Evolutionary conservation across 2,888 invertebrate species (phyloP).

Genomic region (Hyposoter didymator): DNA sequence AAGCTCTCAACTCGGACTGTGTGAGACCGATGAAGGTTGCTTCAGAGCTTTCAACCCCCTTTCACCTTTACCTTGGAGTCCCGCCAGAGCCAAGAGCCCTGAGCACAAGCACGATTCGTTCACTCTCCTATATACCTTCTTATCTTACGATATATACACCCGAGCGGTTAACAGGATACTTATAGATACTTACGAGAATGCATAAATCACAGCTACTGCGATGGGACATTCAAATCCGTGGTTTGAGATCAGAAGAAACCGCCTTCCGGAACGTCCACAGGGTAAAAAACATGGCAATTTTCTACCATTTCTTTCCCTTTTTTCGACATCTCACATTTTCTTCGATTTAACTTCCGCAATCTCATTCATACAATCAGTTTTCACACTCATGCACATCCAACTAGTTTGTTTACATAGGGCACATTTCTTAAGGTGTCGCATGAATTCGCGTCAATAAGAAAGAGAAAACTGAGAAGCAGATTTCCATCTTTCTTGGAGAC

Average conservation of each 20-base stretch:
- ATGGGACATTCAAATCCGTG: conserved; percentile 51
- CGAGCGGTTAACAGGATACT: conserved; percentile 72
- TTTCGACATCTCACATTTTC: neutral
- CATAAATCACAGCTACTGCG: conserved; percentile 74
- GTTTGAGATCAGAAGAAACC: conserved; percentile 50
- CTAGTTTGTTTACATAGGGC: too few relatives aligned
- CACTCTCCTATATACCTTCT: conserved; percentile 68
- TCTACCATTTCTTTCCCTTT: neutral
- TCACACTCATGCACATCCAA: too few relatives aligned
- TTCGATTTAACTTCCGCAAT: too few relatives aligned
- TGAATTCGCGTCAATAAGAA: neutral
- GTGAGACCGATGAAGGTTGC: conserved; percentile 40
- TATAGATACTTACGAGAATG: conserved; percentile 75
- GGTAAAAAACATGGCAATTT: neutral
- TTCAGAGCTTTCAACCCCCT: conserved; percentile 42
- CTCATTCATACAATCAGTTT: too few relatives aligned
- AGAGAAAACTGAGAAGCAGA: neutral
- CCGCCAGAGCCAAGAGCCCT: conserved; percentile 63
- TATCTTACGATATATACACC: conserved; percentile 69
- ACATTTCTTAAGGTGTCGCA: too few relatives aligned
- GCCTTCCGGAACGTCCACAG: neutral
- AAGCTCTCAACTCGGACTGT: conserved; percentile 18
- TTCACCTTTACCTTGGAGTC: conserved; percentile 64
- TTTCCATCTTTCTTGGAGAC: too few relatives aligned
- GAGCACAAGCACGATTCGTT: conserved; percentile 48